Evolutionary conservation across 2,797 vertebrate genomes (phyloP), one percentile per base, ranked within the genome.

Genomic region (Pangasius krempfi): DNA sequence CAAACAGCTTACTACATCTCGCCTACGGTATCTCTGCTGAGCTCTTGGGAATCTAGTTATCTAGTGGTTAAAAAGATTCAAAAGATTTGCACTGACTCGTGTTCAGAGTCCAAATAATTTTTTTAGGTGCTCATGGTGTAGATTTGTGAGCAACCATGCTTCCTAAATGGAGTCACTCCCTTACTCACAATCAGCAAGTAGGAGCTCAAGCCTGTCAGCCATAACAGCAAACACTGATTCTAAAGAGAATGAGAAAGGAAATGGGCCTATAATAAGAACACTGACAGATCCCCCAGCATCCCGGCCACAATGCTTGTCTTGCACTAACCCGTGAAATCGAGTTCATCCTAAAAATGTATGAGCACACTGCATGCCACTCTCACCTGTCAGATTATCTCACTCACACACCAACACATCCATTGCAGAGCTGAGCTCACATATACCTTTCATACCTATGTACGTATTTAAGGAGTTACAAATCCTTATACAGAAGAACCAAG

Each of bases 241-340:
- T 89, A 90, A 87, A 90, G 89, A 91, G 82, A 78, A 44, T 52
- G 90, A n/a, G 86, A 92, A 91, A 40, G 14, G 88, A 89, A 80
- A 87, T 84, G 88, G 88, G 89, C 90, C 93, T 95, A 56, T 85
- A 94, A 95, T 95, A 94, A 93, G 93, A 92, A 92, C 90, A 89
- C 90, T 90, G 91, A 89, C 88, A 89, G 92, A 90, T 92, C 90
- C 88, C 58, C 85, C 89, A 90, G 18, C 83, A 52, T 44, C 58
- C 81, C 7, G 27, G 27, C 64, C 85, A 81, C 56, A 88, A 89
- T 83, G 47, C 90, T 91, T 85, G 89, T 92, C 89, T 92, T 89
- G 92, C 93, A 88, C 92, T 94, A 94, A 94, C 94, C 93, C 92
- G 89, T 94, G 94, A 95, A 95, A 94, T 93, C 92, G 94, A 95